Percentiles rank a stretch among this genome's conserved stretches.
Evolutionary conservation across 2,113 vertebrate genomes (phyloP).

Genomic region (Archilochus colubris): DNA sequence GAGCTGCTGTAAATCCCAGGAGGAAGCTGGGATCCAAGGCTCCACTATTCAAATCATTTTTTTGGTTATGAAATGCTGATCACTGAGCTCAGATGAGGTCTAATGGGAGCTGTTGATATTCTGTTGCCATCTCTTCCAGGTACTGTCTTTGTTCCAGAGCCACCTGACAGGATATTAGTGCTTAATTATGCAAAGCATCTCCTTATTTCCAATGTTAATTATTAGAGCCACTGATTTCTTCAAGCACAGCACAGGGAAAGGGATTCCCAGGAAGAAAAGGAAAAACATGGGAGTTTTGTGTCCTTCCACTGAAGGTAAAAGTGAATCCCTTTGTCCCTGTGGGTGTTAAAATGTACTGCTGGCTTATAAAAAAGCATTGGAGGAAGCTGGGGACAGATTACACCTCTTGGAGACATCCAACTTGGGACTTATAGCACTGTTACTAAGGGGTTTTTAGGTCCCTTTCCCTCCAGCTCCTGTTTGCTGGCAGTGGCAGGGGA

Average conservation of each 20-base stretch:
- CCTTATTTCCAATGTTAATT: neutral
- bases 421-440: neutral
- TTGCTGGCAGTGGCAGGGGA: neutral
- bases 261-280: neutral
- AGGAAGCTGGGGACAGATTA: neutral
- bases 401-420: neutral
- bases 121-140: neutral
- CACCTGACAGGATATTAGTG: constrained; percentile 50
- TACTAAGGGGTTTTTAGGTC: neutral
- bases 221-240: neutral
- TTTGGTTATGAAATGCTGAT: neutral
- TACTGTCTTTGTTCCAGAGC: neutral
- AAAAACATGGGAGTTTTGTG: neutral
- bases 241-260: neutral
- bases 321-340: neutral
- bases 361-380: neutral
- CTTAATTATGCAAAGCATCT: neutral
- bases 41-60: constrained; percentile 5
- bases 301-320: neutral
- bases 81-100: neutral
- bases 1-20: neutral
- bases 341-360: neutral
- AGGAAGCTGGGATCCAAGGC: neutral
- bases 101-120: neutral
- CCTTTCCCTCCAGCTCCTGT: neutral